Evolutionary conservation across 2,113 vertebrate species (phyloP).

Genomic region (Coptodon rendalli): DNA sequence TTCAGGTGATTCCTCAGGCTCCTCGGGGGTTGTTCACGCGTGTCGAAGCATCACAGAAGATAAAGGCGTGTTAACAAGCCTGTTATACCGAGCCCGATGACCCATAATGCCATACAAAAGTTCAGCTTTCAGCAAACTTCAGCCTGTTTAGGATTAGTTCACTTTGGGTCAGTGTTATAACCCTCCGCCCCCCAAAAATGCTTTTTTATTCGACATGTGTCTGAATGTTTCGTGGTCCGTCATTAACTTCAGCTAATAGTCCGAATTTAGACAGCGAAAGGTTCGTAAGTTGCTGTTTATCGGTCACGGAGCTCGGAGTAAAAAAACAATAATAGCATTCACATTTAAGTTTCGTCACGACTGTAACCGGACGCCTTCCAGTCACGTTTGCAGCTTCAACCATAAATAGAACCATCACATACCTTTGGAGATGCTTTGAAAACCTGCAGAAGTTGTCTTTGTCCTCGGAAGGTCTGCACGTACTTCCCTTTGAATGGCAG

Average conservation of each 20-base stretch:
- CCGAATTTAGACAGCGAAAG: not conserved
- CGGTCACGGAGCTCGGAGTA: not conserved
- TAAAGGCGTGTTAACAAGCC: not conserved
- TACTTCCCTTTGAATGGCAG: not conserved
- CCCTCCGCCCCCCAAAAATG: not conserved
- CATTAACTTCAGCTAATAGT: not conserved
- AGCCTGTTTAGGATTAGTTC: not conserved
- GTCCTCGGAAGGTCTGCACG: not conserved
- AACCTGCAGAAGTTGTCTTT: not conserved
- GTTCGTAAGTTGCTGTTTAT: fast-evolving
- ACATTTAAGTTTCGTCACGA: not conserved
- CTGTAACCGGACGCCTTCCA: not conserved
- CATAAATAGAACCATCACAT: not conserved
- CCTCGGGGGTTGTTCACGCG: not conserved
- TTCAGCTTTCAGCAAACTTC: not conserved
- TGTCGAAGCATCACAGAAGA: not conserved
- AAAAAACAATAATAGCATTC: not conserved
- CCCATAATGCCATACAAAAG: not conserved
- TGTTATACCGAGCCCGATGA: not conserved
- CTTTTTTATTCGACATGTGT: not conserved
- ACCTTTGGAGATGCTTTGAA: not conserved
- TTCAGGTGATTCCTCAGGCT: not conserved
- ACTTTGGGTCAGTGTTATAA: not conserved
- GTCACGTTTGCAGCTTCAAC: not conserved
- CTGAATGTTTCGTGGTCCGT: not conserved